Evolutionary conservation across 2,797 vertebrate genomes (phyloP).

Genomic region (Anguilla marmorata): DNA sequence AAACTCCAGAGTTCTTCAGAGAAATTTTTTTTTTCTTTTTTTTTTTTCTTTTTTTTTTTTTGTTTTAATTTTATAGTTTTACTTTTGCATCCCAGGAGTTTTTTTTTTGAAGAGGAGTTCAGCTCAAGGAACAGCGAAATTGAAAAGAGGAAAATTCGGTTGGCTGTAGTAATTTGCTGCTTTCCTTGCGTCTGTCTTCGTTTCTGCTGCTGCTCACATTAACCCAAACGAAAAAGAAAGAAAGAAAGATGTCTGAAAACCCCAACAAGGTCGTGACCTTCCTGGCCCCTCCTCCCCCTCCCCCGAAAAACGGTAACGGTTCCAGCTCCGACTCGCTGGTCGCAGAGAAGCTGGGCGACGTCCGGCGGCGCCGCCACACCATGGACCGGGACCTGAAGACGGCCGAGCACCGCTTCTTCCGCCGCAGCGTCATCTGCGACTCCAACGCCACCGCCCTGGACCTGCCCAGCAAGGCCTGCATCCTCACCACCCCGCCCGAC

Average conservation of each 20-base stretch:
- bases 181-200: slow-evolving; percentile 42
- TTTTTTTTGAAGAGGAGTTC: slow-evolving; percentile 28
- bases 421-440: slow-evolving; percentile 96
- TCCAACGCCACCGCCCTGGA: slow-evolving; percentile 96
- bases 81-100: slow-evolving; percentile 15
- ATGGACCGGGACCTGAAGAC: slow-evolving; percentile 96
- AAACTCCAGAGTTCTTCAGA: slow-evolving; percentile 38
- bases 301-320: slow-evolving; percentile 87
- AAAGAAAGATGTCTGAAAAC: slow-evolving; percentile 69
- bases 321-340: slow-evolving; percentile 85
- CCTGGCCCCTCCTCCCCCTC: slow-evolving; percentile 72
- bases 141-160: not conserved
- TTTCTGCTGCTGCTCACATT: not conserved
- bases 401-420: slow-evolving; percentile 93
- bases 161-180: slow-evolving; percentile 52
- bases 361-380: slow-evolving; percentile 91
- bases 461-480: slow-evolving; percentile 86
- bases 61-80: slow-evolving; percentile 22
- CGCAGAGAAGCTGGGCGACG: slow-evolving; percentile 79
- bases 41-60: slow-evolving; percentile 24
- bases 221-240: not conserved
- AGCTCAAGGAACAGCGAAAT: slow-evolving; percentile 35
- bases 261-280: slow-evolving; percentile 66
- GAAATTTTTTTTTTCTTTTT: slow-evolving; percentile 11
- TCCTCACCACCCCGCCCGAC: slow-evolving; percentile 76